These are phyloP conservation scores for Bombus sibiricus DNA, from an alignment of 1,140 invertebrate species.

Conservation along the genomic window DNA sequence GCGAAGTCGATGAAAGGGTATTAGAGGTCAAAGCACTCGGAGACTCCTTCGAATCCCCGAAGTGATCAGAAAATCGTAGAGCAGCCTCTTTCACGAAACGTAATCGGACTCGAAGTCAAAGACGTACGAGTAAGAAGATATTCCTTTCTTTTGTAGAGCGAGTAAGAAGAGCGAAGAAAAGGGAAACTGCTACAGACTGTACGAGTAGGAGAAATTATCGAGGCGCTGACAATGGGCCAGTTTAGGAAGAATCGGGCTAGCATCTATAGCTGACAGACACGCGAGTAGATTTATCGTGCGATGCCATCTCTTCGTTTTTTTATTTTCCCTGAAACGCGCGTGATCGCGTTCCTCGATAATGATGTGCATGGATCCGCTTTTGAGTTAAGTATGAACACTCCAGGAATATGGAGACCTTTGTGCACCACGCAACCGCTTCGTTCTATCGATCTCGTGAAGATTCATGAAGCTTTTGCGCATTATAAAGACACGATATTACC, in stretches of 20 bases:
- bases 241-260: conserved; percentile 4
- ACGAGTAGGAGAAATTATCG: conserved; percentile 39
- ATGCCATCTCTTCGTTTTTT: not conserved
- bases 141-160: not conserved
- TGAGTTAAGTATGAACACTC: not conserved
- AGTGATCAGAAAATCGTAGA: conserved; percentile 9
- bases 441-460: not conserved
- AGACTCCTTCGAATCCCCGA: conserved; percentile 29
- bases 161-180: conserved; percentile 13
- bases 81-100: conserved; percentile 19
- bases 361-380: not conserved
- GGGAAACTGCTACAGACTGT: not conserved
- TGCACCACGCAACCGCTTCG: not conserved
- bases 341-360: not conserved
- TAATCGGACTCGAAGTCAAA: conserved; percentile 48
- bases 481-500: too few species aligned
- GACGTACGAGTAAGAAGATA: not conserved
- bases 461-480: not conserved
- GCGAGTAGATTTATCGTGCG: conserved; percentile 5
- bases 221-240: conserved; percentile 8
- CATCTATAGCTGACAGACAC: conserved; percentile 24
- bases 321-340: not conserved
- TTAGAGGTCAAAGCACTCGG: conserved; percentile 25
- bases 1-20: conserved; percentile 14
- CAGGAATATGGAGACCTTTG: not conserved